Base-by-base conservation (phyloP, 2,888 invertebrate genomes). In the Chymomyza procnemis region DNA sequence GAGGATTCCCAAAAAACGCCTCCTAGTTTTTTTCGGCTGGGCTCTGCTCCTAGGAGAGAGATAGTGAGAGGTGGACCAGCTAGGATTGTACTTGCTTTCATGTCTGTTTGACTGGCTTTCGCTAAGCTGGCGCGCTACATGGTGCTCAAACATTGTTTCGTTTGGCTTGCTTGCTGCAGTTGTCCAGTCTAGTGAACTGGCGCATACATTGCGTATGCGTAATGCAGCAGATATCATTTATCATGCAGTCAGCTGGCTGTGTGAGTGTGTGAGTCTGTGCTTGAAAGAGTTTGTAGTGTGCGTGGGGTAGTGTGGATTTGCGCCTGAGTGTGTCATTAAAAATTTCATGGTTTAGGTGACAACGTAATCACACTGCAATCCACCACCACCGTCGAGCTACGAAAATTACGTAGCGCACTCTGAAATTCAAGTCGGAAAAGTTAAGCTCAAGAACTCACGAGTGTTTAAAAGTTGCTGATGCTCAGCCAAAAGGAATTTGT, bases 331-430 rank as follows among this genome's bases (percentile, higher is more conserved):
- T 76, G 80, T 85, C 85, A 82, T 82, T 82, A 82, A 85, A 82
- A 82, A 82, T 82, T 41, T 80, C 80, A 75, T 73, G 76, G 78
- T 69, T 80, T 76, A 75, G 71, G 78, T 82, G 85, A 78, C 78
- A 76, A 67, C 75, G 80, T 85, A 85, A 83, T 83, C 85, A 78
- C 63, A 76, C 69, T 66, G 74, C 70, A 50, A 26, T 26, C 26
- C 26, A 5, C 0, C 8, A 26, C 8, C 8, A 6, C 8, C 26
- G 34, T 41, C 12, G 34, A 41, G 34, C 9, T 1, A 41, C 34
- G 12, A 41, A 41, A 9, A 12, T 9, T 3, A 41, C 34, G 12
- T 12, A 14, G 34, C 6, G 26, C 1, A 1, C 12, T 12, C 34
- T 41, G 12, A 41, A 41, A 41, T 41, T 41, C 34, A 14, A 12